Evolutionary conservation across 2,113 vertebrate genomes (phyloP).

Genomic region (Echinops telfairi): DNA sequence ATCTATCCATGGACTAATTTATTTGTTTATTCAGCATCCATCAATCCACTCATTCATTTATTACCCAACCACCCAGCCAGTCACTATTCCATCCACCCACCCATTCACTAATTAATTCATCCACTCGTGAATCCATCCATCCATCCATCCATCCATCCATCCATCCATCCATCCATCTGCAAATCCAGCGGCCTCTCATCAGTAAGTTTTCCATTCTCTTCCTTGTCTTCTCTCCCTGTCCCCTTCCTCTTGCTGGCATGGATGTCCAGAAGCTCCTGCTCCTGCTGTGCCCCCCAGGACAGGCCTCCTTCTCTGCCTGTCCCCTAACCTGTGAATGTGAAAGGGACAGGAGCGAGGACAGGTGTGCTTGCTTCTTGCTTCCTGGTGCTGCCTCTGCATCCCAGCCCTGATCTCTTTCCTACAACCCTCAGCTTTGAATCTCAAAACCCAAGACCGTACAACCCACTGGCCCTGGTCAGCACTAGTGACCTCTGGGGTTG

Average conservation of each 20-base stretch:
- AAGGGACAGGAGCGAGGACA: neutral
- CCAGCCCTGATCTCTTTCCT: fast-evolving
- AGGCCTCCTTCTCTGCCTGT: neutral
- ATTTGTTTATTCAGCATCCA: neutral
- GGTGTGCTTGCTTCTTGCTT: neutral
- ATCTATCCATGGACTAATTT: neutral
- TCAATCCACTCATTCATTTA: neutral
- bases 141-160: neutral
- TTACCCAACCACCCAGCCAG: neutral
- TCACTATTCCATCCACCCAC: neutral
- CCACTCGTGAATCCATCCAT: neutral
- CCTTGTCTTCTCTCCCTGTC: neutral
- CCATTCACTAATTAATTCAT: neutral
- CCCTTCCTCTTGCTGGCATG: neutral
- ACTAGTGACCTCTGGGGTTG: neutral
- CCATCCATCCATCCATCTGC: neutral
- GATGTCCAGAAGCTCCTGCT: neutral
- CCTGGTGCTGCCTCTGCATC: neutral
- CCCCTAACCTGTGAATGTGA: neutral
- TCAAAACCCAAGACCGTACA: fast-evolving
- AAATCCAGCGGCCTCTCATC: neutral
- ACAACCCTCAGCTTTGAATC: fast-evolving
- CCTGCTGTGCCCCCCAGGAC: fast-evolving
- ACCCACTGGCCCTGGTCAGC: neutral
- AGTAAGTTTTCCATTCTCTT: too few species aligned